phyloP scores from a whole-genome alignment of 2,888 invertebrate species.

The Chaetoderma sp. region DNA sequence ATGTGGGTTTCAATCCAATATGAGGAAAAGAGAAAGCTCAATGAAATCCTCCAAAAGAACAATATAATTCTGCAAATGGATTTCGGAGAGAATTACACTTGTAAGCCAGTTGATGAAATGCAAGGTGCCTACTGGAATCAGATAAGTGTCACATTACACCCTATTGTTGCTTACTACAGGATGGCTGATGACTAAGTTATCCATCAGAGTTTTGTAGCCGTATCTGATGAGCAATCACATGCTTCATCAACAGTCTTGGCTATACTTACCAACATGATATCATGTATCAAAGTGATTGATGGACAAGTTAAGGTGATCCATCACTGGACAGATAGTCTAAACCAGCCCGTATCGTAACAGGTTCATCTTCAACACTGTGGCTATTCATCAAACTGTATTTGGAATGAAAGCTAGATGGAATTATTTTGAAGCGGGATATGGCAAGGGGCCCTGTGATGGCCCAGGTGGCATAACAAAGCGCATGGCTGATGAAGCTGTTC shows the following conservation, averaged over 20 bases:
- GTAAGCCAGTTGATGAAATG: slow-evolving; percentile 24
- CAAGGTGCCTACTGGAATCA: slow-evolving; percentile 34
- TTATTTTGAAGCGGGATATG: slow-evolving; percentile 21
- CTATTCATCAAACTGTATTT: slow-evolving; percentile 4
- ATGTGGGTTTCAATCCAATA: no score
- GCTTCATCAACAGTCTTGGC: no score
- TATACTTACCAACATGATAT: no score
- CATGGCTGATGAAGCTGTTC: slow-evolving; percentile 17
- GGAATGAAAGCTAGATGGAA: slow-evolving; percentile 19
- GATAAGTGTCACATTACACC: no score
- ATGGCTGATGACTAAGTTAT: no score
- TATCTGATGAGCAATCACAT: no score
- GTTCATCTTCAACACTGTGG: no score
- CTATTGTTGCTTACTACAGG: no score
- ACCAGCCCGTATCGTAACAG: no score
- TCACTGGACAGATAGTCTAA: slow-evolving; percentile 23
- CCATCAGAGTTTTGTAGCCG: no score
- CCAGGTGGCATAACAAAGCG: slow-evolving; percentile 14
- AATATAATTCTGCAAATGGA: slow-evolving; percentile 35
- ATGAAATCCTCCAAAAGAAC: slow-evolving; percentile 17
- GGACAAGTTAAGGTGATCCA: slow-evolving; percentile 9
- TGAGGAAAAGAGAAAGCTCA: no score
- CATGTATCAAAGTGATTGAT: no score
- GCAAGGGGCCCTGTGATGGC: slow-evolving; percentile 32
- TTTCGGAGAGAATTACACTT: slow-evolving; percentile 32